Evolutionary conservation across 2,797 vertebrate genomes (phyloP).

Genomic region (Mormyrus hasselquistii): DNA sequence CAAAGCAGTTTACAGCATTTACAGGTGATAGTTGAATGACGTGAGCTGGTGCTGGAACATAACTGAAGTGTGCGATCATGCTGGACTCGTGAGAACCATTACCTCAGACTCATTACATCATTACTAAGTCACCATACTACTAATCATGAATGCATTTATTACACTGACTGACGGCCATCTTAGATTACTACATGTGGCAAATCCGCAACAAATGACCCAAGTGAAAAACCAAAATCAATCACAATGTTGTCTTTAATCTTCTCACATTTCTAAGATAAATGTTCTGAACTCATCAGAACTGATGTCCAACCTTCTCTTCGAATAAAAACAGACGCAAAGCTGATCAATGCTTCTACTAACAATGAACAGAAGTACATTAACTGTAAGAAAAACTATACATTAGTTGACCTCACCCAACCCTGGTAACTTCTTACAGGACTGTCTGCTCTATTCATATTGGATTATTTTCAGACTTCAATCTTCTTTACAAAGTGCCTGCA

Average conservation of each 20-base stretch:
- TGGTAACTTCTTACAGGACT: not conserved
- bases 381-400: not conserved
- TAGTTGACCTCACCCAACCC: not conserved
- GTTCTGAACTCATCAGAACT: not conserved
- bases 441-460: slow-evolving; percentile 5
- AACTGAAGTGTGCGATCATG: not conserved
- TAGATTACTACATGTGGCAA: not conserved
- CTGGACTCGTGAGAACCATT: not conserved
- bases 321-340: not conserved
- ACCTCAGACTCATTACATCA: slow-evolving; percentile 1
- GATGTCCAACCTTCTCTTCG: not conserved
- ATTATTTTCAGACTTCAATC: not conserved
- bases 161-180: not conserved
- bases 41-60: not conserved
- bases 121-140: not conserved
- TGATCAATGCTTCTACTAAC: not conserved
- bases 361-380: slow-evolving; percentile 8
- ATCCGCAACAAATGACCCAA: not conserved
- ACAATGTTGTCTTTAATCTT: slow-evolving; percentile 4
- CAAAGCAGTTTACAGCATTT: not conserved
- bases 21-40: not conserved
- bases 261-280: slow-evolving; percentile 5
- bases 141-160: slow-evolving; percentile 2
- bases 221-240: not conserved
- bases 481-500: not conserved